Evolutionary conservation across 2,888 invertebrate genomes (phyloP), one percentile per base, ranked within the genome.

Genomic region (Limenitis camilla): DNA sequence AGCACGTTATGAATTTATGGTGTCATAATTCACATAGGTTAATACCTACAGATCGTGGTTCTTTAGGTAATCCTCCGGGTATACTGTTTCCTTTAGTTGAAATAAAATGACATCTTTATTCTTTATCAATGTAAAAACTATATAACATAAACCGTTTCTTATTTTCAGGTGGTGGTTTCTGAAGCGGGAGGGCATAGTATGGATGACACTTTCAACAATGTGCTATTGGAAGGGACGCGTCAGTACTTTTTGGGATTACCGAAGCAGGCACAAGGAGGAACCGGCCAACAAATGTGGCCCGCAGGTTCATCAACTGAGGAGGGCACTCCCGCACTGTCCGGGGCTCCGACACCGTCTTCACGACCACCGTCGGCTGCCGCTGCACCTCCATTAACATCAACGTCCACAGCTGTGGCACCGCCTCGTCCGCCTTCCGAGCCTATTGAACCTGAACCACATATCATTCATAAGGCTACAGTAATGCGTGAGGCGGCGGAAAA

Each of bases 181-280:
- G 71, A 63, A 65, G 71, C 64, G 68, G 69, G 72, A 68, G 61
- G 62, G 65, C 74, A 84, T 89, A 91, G 89, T 89, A 93, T 93
- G 93, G 93, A 93, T 89, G 91, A 91, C 82, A 90, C 90, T 85
- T 78, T 84, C 88, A 92, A 91, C 85, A 93, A 93, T 91, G 92
- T 93, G 86, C 88, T 94, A 86, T 88, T 94, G 90, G 93, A 93
- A 91, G 93, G 93, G 84, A 92, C 92, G 78, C 92, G 94, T 78
- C 93, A 93, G 89, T 94, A 92, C 87, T 94, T 93, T 82, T 92
- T 93, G 90, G 93, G 93, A 76, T 87, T 94, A 76, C 93, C 94
- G 61, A 89, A 89, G 71, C 86, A 86, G 70, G 81, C 78, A 61
- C 81, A 79, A 66, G 74, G 81, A 64, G 69, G 78, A 64, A 66